Conservation (phyloP, 2,797 vertebrate species). For the Todus mexicanus region DNA sequence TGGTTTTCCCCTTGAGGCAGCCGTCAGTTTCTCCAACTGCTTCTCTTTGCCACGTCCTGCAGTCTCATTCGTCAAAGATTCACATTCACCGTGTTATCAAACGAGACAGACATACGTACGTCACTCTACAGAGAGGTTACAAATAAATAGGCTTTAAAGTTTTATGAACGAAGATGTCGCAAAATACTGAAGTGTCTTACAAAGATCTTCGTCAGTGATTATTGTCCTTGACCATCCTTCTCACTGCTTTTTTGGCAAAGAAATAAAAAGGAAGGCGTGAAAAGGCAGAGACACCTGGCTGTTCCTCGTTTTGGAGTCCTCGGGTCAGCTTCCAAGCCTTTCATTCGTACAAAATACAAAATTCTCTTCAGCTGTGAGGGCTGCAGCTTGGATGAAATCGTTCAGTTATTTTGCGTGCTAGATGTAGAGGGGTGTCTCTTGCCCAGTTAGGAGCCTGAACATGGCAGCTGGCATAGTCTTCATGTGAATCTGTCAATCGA, state of each 20-base stretch:
- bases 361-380: background rate
- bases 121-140: constrained; percentile 71
- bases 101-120: constrained; percentile 66
- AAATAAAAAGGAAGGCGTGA: constrained; percentile 47
- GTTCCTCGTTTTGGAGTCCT: constrained; percentile 26
- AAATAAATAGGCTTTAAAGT: constrained; percentile 74
- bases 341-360: constrained; percentile 59
- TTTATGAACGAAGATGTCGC: constrained; percentile 59
- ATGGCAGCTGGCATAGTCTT: constrained; percentile 99
- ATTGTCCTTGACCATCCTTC: constrained; percentile 54
- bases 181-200: constrained; percentile 64
- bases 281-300: constrained; percentile 61
- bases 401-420: constrained; percentile 65
- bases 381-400: constrained; percentile 11
- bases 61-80: constrained; percentile 39
- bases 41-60: background rate
- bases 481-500: constrained; percentile 92
- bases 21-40: background rate
- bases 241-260: constrained; percentile 62
- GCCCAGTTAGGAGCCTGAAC: constrained; percentile 97
- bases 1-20: background rate
- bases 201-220: constrained; percentile 58
- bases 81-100: constrained; percentile 61
- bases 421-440: constrained; percentile 98
- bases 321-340: constrained; percentile 40